Conservation (phyloP, 2,113 vertebrate genomes). For the Saguinus midas region DNA sequence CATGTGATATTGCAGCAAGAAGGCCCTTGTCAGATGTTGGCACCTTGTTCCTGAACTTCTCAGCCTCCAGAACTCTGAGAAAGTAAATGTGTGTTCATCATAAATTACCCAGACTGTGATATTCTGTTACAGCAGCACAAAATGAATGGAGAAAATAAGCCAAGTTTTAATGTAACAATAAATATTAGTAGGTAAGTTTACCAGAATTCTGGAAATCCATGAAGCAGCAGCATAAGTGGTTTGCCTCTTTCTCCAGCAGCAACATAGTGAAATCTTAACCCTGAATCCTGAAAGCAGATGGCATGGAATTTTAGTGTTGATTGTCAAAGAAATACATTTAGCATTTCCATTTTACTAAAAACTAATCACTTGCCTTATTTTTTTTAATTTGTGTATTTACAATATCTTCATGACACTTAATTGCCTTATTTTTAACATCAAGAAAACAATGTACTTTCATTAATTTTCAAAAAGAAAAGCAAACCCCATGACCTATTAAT, state of each 20-base stretch:
- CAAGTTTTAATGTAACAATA: not conserved
- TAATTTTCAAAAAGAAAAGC: slow-evolving; percentile 31
- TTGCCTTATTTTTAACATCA: not conserved
- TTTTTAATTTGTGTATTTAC: too few species aligned
- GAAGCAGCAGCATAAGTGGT: slow-evolving; percentile 96
- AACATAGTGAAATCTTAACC: slow-evolving; percentile 97
- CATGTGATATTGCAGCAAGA: not conserved
- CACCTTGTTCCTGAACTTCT: not conserved
- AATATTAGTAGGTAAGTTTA: slow-evolving; percentile 79
- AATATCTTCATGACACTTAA: too few species aligned
- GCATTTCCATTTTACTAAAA: not conserved
- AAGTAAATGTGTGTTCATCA: not conserved
- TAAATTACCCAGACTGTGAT: not conserved
- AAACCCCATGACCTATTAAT: not conserved
- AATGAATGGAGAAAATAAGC: not conserved
- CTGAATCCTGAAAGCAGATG: slow-evolving; percentile 91
- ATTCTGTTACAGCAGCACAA: not conserved
- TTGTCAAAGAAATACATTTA: not conserved
- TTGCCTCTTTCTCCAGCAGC: slow-evolving; percentile 97
- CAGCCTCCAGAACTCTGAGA: not conserved
- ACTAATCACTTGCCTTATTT: not conserved
- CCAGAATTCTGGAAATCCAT: slow-evolving; percentile 99
- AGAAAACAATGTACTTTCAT: not conserved
- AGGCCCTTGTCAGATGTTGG: not conserved
- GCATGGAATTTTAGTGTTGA: not conserved